These are phyloP conservation scores for Phymanthus crucifer DNA, from an alignment of 92 coral and sea anemone species.

Conservation along the genomic window DNA sequence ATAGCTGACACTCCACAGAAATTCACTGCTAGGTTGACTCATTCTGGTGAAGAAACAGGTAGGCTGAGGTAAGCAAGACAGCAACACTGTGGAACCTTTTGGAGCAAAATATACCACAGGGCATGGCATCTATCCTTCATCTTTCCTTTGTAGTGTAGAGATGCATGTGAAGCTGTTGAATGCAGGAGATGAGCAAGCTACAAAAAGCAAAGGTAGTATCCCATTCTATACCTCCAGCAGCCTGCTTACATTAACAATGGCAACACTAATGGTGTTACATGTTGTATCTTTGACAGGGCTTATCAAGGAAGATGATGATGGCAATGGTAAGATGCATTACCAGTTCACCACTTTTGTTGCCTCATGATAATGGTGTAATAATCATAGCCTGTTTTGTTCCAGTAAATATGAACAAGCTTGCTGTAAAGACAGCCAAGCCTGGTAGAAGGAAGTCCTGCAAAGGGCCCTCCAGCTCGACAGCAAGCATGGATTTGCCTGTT, in stretches of 20 bases:
- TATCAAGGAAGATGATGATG: constrained; percentile 43
- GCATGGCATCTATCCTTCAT: not conserved
- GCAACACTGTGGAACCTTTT: no score
- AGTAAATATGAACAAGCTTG: not conserved
- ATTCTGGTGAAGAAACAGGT: constrained; percentile 87
- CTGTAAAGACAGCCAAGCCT: not conserved
- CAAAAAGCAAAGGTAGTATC: not conserved
- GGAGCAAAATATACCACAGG: no score
- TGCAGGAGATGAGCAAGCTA: constrained; percentile 4
- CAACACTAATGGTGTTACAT: not conserved
- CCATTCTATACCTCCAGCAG: no score
- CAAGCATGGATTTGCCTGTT: not conserved
- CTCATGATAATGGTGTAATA: not conserved
- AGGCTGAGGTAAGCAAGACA: constrained; percentile 48
- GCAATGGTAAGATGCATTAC: constrained; percentile 36
- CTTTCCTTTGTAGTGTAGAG: constrained; percentile 44
- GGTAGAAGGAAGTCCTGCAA: constrained; percentile 1
- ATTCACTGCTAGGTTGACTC: constrained; percentile 53
- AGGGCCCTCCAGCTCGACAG: not conserved
- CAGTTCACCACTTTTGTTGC: not conserved
- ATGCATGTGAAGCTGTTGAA: constrained; percentile 70
- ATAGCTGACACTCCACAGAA: constrained; percentile 64
- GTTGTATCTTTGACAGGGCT: constrained; percentile 29
- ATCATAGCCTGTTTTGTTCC: not conserved
- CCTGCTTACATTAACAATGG: not conserved